Evolutionary conservation across 2,888 invertebrate genomes (phyloP).

Genomic region (Unio pictorum): DNA sequence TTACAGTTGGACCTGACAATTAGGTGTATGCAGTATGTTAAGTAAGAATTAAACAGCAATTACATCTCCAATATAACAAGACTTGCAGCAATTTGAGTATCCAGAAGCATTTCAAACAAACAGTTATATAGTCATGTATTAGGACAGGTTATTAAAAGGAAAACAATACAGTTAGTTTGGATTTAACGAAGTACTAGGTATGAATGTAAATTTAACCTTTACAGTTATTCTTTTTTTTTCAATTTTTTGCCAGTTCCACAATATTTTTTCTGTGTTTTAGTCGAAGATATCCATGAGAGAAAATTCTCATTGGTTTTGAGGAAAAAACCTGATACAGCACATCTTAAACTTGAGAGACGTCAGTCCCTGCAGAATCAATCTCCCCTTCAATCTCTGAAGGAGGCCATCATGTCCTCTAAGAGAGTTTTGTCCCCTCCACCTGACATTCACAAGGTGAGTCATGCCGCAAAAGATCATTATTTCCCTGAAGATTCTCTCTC

Average conservation of each 20-base stretch:
- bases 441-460: constrained; percentile 29
- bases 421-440: constrained; percentile 38
- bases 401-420: constrained; percentile 32
- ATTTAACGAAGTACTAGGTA: neutral
- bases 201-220: neutral
- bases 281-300: constrained; percentile 31
- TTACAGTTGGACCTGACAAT: no score
- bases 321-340: constrained; percentile 10
- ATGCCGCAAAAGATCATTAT: no score
- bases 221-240: neutral
- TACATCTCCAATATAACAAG: no score
- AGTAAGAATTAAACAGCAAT: no score
- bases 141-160: no score
- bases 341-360: constrained; percentile 14
- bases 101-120: no score
- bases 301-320: constrained; percentile 30
- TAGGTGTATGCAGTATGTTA: no score
- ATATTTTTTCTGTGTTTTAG: constrained; percentile 5
- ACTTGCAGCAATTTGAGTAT: no score
- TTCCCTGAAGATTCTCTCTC: neutral
- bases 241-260: no score
- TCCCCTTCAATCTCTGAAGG: constrained; percentile 38
- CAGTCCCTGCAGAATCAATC: constrained; percentile 30
- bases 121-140: no score
- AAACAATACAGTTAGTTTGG: no score